phyloP scores from a whole-genome alignment of 2,797 vertebrate genomes.

The Macropodus opercularis region DNA sequence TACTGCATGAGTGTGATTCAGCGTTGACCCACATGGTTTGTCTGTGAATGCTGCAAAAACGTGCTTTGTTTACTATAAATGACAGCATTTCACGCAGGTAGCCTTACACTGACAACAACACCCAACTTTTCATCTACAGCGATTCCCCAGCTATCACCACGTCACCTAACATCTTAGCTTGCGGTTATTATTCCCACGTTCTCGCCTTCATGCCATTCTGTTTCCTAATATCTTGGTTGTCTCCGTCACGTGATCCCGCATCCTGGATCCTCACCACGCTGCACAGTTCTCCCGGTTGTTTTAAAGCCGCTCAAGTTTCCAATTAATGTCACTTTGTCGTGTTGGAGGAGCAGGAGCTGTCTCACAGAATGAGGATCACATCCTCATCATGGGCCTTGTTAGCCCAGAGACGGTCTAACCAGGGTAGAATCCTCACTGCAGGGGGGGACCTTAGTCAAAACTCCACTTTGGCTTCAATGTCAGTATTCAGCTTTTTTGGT shows the following conservation, averaged over 20 bases:
- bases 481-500: slow-evolving; percentile 15
- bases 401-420: slow-evolving; percentile 45
- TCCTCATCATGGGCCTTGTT: slow-evolving; percentile 76
- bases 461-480: not conserved
- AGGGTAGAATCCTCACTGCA: slow-evolving; percentile 24
- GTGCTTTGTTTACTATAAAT: too few species aligned
- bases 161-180: not conserved
- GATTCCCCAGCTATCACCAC: not conserved
- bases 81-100: too few species aligned
- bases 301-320: slow-evolving; percentile 63
- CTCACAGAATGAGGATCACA: slow-evolving; percentile 60
- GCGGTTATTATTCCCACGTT: not conserved
- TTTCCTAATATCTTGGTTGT: slow-evolving; percentile 49
- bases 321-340: slow-evolving; percentile 75
- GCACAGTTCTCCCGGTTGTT: slow-evolving; percentile 44
- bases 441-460: slow-evolving; percentile 24
- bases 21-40: not conserved
- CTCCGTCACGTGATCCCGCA: slow-evolving; percentile 43
- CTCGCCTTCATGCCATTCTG: slow-evolving; percentile 64
- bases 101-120: too few species aligned
- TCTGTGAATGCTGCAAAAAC: too few species aligned
- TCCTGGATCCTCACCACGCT: slow-evolving; percentile 40
- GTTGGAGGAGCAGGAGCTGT: slow-evolving; percentile 57
- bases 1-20: not conserved
- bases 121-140: too few species aligned